Evolutionary conservation across 2,888 invertebrate genomes (phyloP), one percentile per base, ranked within the genome.

Genomic region (Unio delphinus): DNA sequence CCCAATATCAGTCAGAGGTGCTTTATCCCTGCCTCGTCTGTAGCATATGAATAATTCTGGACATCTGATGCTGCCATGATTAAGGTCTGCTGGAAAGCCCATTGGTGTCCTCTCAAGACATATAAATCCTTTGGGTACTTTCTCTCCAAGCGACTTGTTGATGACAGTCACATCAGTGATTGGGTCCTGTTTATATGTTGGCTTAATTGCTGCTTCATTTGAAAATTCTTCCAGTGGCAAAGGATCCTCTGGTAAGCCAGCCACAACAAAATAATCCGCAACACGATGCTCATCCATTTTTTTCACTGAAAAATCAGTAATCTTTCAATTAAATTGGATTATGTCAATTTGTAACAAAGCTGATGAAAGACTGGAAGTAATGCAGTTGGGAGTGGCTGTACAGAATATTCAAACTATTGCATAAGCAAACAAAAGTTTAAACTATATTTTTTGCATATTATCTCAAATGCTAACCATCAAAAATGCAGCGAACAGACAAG

Each of bases 221-320:
- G 94, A 94, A 89, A 95, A 95, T 74, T 95, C 95, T 61, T 93
- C 93, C 88, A 95, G 94, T 20, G 87, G 88, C 61, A 95, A 93
- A 54, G 95, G 94, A 86, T 94, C 93, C 75, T 95, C 94, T 23
- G 97, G 95, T 89, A 98, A 92, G 54, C 99, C 99, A 88, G 98
- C 98, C 75, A 99, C 95, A 80, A 99, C 97, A 92, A 99, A 99
- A 91, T 99, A 99, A 92, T 99, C 99, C 34, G 96, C 98, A 76
- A 98, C 95, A 73, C 90, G 81, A 54, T 84, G 84, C 61, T 88
- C 89, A 75, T 89, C 89, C 89, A 89, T 89, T 59, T 62, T 64
- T 64, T 30, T 26, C 56, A 11, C 45, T 45, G 45, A 45, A 45
- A 45, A 45, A 11, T 45, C 11, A 45, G 8, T 45, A 45, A 11